Percentiles rank a stretch among this genome's conserved stretches.
These are phyloP conservation scores for Cladorhizidae sp. DNA, from an alignment of 37 sponge, comb jelly and placozoan species.

Conservation along the genomic window DNA sequence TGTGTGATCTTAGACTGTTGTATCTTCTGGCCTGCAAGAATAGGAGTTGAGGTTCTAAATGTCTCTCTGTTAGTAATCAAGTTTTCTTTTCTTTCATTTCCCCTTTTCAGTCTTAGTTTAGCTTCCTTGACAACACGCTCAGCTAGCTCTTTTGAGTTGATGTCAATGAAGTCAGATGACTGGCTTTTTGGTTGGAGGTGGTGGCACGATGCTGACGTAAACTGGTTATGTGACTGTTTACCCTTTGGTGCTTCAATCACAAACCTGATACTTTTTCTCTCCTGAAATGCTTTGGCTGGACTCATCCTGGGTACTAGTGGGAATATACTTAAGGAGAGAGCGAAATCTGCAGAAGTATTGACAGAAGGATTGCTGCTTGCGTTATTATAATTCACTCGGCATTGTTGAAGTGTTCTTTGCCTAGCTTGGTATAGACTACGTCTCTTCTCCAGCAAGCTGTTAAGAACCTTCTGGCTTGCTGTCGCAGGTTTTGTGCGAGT, in stretches of 20 bases:
- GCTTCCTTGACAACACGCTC: constrained; percentile 26
- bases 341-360: too few relatives aligned
- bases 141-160: constrained; percentile 13
- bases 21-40: neutral
- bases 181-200: neutral
- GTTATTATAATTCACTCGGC: neutral
- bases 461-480: too few relatives aligned
- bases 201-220: neutral
- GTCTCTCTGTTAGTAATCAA: neutral
- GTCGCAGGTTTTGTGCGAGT: too few relatives aligned
- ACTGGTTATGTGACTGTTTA: neutral
- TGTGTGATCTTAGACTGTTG: neutral
- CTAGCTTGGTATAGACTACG: neutral
- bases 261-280: neutral
- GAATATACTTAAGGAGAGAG: too few relatives aligned
- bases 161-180: neutral
- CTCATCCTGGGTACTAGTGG: too few relatives aligned
- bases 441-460: too few relatives aligned
- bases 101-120: constrained; percentile 18
- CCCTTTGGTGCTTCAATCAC: neutral
- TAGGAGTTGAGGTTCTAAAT: neutral
- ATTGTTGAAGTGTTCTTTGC: neutral
- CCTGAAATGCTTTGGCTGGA: too few relatives aligned
- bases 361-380: too few relatives aligned
- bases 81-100: neutral